Percentiles rank a stretch among this genome's conserved stretches.
Evolutionary conservation across 2,888 invertebrate genomes (phyloP).

Genomic region (Argyra leucocephala): DNA sequence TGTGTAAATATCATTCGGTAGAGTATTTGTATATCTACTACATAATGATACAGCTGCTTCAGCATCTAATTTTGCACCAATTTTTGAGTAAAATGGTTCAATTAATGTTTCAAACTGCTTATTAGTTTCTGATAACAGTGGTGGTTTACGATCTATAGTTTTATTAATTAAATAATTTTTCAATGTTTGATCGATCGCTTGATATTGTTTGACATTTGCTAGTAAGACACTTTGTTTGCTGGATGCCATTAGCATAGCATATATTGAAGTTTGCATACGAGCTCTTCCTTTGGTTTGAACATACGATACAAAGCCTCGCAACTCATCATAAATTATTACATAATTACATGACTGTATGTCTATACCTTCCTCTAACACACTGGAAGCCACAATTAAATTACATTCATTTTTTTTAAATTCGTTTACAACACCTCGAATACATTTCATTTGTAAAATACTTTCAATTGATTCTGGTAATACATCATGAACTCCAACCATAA

Average conservation of each 20-base stretch:
- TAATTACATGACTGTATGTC: conserved; percentile 75
- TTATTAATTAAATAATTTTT: conserved; percentile 51
- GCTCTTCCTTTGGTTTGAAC: conserved; percentile 86
- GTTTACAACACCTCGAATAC: conserved; percentile 38
- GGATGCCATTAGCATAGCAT: conserved; percentile 47
- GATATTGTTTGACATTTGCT: conserved; percentile 43
- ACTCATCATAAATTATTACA: conserved; percentile 64
- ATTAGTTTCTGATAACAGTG: conserved; percentile 47
- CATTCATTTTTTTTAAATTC: conserved; percentile 51
- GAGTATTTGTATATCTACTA: conserved; percentile 66
- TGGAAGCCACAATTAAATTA: conserved; percentile 64
- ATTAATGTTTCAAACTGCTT: conserved; percentile 47
- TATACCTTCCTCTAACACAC: conserved; percentile 82
- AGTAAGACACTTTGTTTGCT: conserved; percentile 32
- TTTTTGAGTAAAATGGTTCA: conserved; percentile 28
- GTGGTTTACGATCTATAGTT: conserved; percentile 47
- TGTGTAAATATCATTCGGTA: conserved; percentile 75
- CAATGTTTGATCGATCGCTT: conserved; percentile 48
- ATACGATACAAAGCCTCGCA: conserved; percentile 68
- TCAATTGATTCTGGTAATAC: conserved; percentile 30
- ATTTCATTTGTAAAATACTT: conserved; percentile 31
- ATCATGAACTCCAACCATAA: conserved; percentile 53
- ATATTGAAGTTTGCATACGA: conserved; percentile 53
- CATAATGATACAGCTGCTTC: conserved; percentile 45
- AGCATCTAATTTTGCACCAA: conserved; percentile 31